These are phyloP conservation scores for Pteronotus mesoamericanus DNA, from an alignment of 2,797 vertebrate genomes.

Conservation along the genomic window DNA sequence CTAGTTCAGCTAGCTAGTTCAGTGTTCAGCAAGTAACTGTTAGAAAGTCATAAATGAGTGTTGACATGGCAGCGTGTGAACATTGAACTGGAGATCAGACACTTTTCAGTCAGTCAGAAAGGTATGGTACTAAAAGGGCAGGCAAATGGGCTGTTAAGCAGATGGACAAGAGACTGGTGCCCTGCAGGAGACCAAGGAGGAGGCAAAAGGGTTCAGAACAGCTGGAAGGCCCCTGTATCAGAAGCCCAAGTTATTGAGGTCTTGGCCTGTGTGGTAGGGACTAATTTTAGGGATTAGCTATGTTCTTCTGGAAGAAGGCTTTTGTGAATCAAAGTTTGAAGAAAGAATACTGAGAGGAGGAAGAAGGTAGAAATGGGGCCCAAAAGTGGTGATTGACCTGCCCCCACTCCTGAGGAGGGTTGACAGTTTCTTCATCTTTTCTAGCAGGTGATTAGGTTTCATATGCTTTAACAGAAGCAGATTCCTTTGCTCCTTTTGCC, in stretches of 20 bases:
- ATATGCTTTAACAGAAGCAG: background rate
- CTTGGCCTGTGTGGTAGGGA: background rate
- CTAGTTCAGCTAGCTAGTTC: background rate
- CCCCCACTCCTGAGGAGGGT: background rate
- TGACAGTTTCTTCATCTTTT: background rate
- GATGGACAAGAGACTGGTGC: background rate
- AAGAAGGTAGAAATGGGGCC: background rate
- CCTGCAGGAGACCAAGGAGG: background rate
- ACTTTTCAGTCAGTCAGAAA: slow-evolving; percentile 7
- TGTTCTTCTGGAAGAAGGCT: slow-evolving; percentile 17
- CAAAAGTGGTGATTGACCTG: background rate
- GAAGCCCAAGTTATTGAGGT: background rate
- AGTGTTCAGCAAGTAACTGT: slow-evolving; percentile 13
- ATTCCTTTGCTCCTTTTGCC: background rate
- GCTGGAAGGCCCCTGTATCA: background rate
- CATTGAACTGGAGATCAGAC: background rate
- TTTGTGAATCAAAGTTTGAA: slow-evolving; percentile 19
- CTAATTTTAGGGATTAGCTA: background rate
- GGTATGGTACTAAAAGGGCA: background rate
- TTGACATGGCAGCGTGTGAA: slow-evolving; percentile 15
- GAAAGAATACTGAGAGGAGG: background rate
- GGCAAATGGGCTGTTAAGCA: background rate
- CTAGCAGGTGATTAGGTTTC: background rate
- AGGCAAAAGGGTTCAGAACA: background rate
- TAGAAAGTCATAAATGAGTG: slow-evolving; percentile 34